Evolutionary conservation across 64 coral and sea anemone genomes (phyloP).

Genomic region (Orbicella faveolata): DNA sequence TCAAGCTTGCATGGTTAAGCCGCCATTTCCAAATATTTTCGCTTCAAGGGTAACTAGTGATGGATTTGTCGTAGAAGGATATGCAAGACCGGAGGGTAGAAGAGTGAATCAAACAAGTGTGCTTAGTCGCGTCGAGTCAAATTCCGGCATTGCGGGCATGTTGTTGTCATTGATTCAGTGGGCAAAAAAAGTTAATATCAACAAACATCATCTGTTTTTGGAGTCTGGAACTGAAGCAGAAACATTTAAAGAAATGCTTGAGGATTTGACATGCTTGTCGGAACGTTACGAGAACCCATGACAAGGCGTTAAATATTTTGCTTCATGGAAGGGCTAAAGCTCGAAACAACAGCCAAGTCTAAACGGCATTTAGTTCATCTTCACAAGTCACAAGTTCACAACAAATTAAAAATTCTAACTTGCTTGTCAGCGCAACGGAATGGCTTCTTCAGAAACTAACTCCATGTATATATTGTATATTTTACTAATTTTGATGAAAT

Average conservation of each 20-base stretch:
- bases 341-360: too few relatives aligned
- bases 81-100: constrained; percentile 30
- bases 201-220: constrained; percentile 75
- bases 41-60: constrained; percentile 36
- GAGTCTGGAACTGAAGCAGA: constrained; percentile 72
- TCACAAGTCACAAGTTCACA: too few relatives aligned
- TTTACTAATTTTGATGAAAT: too few relatives aligned
- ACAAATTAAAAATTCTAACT: too few relatives aligned
- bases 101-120: constrained; percentile 50
- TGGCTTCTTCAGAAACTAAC: too few relatives aligned
- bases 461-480: too few relatives aligned
- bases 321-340: too few relatives aligned
- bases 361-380: too few relatives aligned
- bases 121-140: constrained; percentile 50
- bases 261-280: constrained; percentile 43
- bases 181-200: constrained; percentile 72
- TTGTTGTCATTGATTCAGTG: constrained; percentile 62
- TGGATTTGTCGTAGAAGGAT: constrained; percentile 58
- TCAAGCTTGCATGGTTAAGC: constrained; percentile 57
- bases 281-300: constrained; percentile 68
- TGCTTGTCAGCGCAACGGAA: too few relatives aligned
- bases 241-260: constrained; percentile 61
- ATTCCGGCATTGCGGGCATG: constrained; percentile 44
- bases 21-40: constrained; percentile 89
- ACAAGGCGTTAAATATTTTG: background rate